Evolutionary conservation across 2,888 invertebrate genomes (phyloP), one percentile per base, ranked within the genome.

Genomic region (Drosophila yooni): DNA sequence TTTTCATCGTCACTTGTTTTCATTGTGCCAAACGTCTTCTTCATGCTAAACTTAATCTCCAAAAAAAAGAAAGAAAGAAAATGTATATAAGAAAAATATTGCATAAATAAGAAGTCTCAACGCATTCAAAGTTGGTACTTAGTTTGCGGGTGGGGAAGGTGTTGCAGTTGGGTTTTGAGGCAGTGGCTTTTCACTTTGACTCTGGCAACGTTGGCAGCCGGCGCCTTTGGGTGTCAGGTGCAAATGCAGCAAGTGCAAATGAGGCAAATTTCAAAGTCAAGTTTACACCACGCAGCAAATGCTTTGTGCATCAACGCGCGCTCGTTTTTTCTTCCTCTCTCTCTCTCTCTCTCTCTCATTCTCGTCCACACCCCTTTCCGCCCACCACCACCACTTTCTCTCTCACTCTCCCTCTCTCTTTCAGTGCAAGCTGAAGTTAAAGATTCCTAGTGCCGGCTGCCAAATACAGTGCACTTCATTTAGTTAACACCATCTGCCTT

Each of bases 191-290:
- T 53, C 34, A 25, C 25, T n/a, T 53, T 53, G 53, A 53, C 34
- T 53, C 38, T 56, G 56, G 48, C 65, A 51, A 40, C 64, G 68
- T 29, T 70, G 64, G 56, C 48, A 36, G 76, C 25, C 50, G 58
- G 43, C 48, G 76, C 57, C 75, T 48, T 57, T 56, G 56, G 38
- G 64, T 52, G 68, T 36, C 78, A 83, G 84, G 79, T 88, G 85
- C 73, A 80, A 79, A 63, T 75, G 83, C 78, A 69, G 73, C 82
- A 76, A 79, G 81, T 86, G 90, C 86, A 89, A 89, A 86, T 89
- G 90, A 89, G 88, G 83, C 76, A 86, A 88, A 86, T 86, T 86
- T 86, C 86, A 86, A 90, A 86, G 88, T 86, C 86, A 86, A 86
- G 90, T 86, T 86, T 86, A 86, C 88, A 89, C 88, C 90, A 88